Conservation (phyloP, 30 jellyfish, hydroid and myxozoan species). For the Cassiopea xamachana region DNA sequence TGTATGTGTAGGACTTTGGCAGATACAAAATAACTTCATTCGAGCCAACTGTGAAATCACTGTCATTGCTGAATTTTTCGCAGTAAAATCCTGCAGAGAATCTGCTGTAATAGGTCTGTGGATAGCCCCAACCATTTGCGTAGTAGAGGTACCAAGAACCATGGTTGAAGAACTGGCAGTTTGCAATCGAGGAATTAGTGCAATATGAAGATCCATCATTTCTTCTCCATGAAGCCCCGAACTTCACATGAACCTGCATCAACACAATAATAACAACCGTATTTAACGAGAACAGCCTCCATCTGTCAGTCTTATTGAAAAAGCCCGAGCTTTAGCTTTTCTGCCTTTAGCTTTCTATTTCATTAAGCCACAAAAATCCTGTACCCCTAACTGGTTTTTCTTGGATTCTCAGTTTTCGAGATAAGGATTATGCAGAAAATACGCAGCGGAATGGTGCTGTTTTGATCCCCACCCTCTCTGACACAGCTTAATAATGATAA, state of each 20-base stretch:
- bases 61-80: slow-evolving; percentile 32
- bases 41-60: slow-evolving; percentile 64
- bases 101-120: slow-evolving; percentile 15
- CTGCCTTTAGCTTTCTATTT: no score
- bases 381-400: no score
- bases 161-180: slow-evolving; percentile 51
- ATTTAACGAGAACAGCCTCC: no score
- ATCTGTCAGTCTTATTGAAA: no score
- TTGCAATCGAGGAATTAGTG: slow-evolving; percentile 38
- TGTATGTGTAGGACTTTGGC: slow-evolving; percentile 54
- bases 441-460: no score
- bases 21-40: slow-evolving; percentile 19
- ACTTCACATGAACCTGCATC: slow-evolving; percentile 35
- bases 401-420: no score
- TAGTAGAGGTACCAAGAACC: slow-evolving; percentile 39
- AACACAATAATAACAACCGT: no score
- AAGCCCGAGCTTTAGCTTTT: no score
- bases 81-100: slow-evolving; percentile 55
- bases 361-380: no score
- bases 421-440: no score
- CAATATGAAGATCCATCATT: slow-evolving; percentile 48
- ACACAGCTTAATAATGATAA: no score
- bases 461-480: no score
- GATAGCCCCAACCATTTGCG: background rate
- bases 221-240: slow-evolving; percentile 56